Conservation (phyloP, 2,113 vertebrate genomes). For the Spea multiplicata region DNA sequence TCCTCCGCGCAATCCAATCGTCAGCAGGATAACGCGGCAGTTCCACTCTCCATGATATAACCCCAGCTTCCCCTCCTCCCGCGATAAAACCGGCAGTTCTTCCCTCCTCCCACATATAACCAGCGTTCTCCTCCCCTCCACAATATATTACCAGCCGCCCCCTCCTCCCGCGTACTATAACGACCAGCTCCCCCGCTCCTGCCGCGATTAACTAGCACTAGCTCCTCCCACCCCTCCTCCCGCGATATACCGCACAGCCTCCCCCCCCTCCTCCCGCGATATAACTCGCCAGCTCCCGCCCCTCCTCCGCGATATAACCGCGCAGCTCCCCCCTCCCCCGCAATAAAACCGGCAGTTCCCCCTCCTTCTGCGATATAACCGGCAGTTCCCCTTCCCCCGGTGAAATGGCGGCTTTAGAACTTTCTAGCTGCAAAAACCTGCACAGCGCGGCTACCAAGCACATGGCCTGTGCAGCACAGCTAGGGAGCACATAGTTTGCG, state of each 20-base stretch:
- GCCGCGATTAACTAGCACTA: background rate
- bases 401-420: too few species aligned
- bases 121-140: too few species aligned
- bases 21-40: too few species aligned
- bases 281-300: background rate
- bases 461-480: too few species aligned
- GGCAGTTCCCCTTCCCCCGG: background rate
- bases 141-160: too few species aligned
- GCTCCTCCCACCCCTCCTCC: background rate
- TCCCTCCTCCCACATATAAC: background rate
- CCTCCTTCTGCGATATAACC: too few species aligned
- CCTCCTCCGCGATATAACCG: background rate
- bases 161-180: background rate
- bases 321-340: background rate
- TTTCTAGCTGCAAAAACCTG: too few species aligned
- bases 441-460: too few species aligned
- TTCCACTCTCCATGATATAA: background rate
- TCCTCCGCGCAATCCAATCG: background rate
- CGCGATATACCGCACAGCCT: too few species aligned
- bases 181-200: background rate
- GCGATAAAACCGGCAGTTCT: background rate
- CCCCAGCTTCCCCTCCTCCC: background rate
- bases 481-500: too few species aligned
- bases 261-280: background rate
- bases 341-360: background rate